Evolutionary conservation across 2,888 invertebrate genomes (phyloP), one percentile per base, ranked within the genome.

Genomic region (Cetonia aurata): DNA sequence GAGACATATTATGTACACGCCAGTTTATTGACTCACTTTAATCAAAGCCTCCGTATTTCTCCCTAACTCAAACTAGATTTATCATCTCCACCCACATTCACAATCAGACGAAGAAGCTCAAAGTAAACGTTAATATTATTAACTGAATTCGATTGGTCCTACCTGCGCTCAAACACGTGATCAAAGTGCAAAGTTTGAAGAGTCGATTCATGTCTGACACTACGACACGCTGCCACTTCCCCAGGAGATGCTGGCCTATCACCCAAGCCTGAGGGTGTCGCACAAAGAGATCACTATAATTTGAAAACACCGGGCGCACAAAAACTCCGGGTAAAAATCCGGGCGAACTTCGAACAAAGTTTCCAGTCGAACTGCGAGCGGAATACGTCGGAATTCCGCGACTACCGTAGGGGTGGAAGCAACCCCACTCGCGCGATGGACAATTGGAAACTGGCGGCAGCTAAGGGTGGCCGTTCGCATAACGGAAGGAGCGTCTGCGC

Each of bases 151-250:
- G 48, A 48, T 48, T 46, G 9, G 10, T 13, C 60, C 46, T 60
- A 60, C 60, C 60, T 60, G 60, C 25, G 15, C 46, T 44, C n/a
- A 60, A 48, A 31, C 60, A 60, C 60, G 60, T 60, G 60, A 60
- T 44, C 31, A 48, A 15, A 13, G 46, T 9, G 46, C 46, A 60
- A 41, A 60, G 31, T 48, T 60, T 60, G 46, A 44, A 60, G 60
- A 60, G 46, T 60, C 31, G 48, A 46, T 48, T 60, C 60, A 60
- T 60, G 13, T 10, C 31, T n/a, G 6, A n/a, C 33, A n/a, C 56
- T 3, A 25, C 25, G 37, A 19, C 6, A 13, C 25, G 12, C 8
- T 56, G 12, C 31, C 31, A 31, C 31, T 44, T 25, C 19, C 59
- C 25, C 59, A n/a, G n/a, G 10, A 25, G 25, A 25, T 25, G 25